Percentiles rank a stretch among this genome's conserved stretches.
Conservation (phyloP, 37 sponge, comb jelly and placozoan species). For the Oopsacas minuta region DNA sequence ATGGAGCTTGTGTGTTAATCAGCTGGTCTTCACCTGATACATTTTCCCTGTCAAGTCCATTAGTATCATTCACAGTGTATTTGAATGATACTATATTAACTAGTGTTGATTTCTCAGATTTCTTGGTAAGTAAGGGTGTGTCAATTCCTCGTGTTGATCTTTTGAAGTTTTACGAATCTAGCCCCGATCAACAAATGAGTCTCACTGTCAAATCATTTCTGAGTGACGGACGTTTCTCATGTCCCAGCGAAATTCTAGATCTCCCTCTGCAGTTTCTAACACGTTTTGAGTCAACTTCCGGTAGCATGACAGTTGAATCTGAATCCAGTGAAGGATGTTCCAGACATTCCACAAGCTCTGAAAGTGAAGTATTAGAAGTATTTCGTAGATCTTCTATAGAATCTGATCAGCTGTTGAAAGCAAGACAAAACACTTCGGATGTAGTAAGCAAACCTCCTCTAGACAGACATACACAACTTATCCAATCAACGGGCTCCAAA, state of each 20-base stretch:
- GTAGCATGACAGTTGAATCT: background rate
- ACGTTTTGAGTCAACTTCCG: background rate
- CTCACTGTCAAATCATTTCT: background rate
- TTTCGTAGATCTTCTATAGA: background rate
- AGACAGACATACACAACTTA: background rate
- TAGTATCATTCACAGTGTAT: background rate
- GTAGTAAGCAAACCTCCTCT: background rate
- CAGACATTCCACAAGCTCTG: background rate
- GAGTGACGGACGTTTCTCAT: background rate
- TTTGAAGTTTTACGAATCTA: background rate
- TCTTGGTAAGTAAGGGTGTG: background rate
- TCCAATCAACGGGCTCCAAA: background rate
- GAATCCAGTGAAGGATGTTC: background rate
- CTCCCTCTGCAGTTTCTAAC: background rate
- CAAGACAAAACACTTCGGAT: background rate
- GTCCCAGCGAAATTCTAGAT: background rate
- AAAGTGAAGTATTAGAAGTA: background rate
- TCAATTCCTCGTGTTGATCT: background rate
- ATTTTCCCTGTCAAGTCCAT: background rate
- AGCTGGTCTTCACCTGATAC: slow-evolving; percentile 10
- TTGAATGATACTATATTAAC: background rate
- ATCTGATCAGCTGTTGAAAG: background rate
- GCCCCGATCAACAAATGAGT: background rate
- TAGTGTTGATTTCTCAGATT: background rate
- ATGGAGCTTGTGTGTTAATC: background rate